Base-by-base conservation (phyloP, 2,888 invertebrate species). In the Acleris literana region DNA sequence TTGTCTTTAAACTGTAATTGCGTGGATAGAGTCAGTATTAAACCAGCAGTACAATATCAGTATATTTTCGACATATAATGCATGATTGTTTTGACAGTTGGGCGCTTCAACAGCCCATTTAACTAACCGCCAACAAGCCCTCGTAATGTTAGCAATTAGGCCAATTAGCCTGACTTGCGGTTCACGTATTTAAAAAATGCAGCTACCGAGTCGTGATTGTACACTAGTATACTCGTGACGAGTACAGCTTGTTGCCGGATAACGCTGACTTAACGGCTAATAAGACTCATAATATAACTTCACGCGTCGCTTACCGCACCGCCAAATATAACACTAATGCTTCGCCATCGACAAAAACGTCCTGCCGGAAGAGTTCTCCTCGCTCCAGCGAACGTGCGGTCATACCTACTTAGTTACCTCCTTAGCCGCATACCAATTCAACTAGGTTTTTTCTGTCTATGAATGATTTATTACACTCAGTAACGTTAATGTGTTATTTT, bases 321-420 rank as follows among this genome's bases (percentile, higher is more conserved):
- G 67, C 66, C 69, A 33, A 70, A 52, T 29, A 69, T 64, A 61
- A 69, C 63, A 56, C 43, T 17, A 54, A 55, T 58, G 43, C 60
- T 46, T 53, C 46, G 48, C 39, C 20, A 44, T 55, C 17, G 48
- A 61, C 56, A 74, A 74, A 75, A 76, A 76, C 68, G 39, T 63
- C 71, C 64, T 74, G 75, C 71, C 77, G 71, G 77, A 76, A 76
- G 70, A 67, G 61, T 57, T 53, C 64, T 55, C 57, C 59, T 66
- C 63, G 63, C 61, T 69, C 43, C 56, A 63, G 43, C 71, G 64
- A 63, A 71, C 65, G 46, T 53, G n/a, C n/a, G 48, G 51, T 59
- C 58, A 54, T 54, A 44, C 33, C 62, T 55, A 44, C 56, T 63
- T 39, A 13, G 13, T 39, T 39, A 39, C 13, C 4, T 39, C 3